A percentile compares a stretch with the other conserved stretches of the same genome.
Conservation (phyloP, 2,888 invertebrate species). For the Agrochola lychnidis region DNA sequence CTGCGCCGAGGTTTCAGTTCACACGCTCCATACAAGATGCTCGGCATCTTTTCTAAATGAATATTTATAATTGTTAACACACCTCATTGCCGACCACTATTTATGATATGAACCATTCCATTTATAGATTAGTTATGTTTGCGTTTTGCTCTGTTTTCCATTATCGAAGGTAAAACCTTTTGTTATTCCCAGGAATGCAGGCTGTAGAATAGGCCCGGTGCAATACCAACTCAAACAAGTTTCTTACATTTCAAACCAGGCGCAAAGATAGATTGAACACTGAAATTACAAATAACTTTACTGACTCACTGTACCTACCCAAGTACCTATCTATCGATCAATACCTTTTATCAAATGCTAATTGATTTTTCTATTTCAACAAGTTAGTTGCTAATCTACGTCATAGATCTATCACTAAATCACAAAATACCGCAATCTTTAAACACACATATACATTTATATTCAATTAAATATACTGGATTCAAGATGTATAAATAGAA, state of each 20-base stretch:
- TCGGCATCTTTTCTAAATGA: constrained; percentile 77
- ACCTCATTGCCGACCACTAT: constrained; percentile 43
- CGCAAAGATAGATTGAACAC: constrained; percentile 47
- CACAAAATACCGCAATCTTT: constrained; percentile 23
- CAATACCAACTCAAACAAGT: constrained; percentile 61
- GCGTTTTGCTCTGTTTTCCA: constrained; percentile 28
- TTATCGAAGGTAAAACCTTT: constrained; percentile 61
- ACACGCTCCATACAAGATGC: constrained; percentile 81
- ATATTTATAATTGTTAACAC: constrained; percentile 68
- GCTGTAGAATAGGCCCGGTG: constrained; percentile 56
- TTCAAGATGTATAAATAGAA: neutral
- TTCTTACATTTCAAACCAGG: constrained; percentile 54
- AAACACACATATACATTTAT: neutral
- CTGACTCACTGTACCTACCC: constrained; percentile 42
- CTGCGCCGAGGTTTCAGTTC: constrained; percentile 84
- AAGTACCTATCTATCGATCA: constrained; percentile 14
- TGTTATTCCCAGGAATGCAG: constrained; percentile 64
- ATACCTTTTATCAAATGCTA: constrained; percentile 28
- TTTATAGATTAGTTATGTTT: constrained; percentile 19
- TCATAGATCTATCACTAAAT: constrained; percentile 7
- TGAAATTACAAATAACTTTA: constrained; percentile 53
- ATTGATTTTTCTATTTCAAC: constrained; percentile 12
- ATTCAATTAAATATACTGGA: constrained; percentile 9
- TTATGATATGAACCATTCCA: constrained; percentile 31
- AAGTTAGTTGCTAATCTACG: constrained; percentile 6